Percentiles rank a stretch among this genome's conserved stretches.
These are phyloP conservation scores for Limosa lapponica DNA, from an alignment of 2,797 vertebrate genomes.

Conservation along the genomic window DNA sequence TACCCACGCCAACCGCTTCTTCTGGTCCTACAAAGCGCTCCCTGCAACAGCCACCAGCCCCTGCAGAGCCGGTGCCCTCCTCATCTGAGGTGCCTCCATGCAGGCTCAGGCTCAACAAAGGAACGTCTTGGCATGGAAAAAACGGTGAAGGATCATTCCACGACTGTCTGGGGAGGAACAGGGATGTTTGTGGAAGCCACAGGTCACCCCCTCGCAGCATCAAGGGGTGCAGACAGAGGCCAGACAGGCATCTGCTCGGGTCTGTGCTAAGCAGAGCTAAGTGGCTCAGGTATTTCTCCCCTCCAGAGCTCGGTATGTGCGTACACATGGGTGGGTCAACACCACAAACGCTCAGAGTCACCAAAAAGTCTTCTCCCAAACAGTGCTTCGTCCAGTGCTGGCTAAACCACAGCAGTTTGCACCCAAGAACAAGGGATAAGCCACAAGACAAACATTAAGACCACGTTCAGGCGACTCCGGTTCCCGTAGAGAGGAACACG, in stretches of 20 bases:
- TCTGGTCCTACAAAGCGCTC: background rate
- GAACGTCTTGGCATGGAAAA: background rate
- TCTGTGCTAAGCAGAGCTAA: background rate
- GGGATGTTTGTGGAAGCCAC: background rate
- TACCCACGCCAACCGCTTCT: background rate
- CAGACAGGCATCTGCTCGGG: background rate
- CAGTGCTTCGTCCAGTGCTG: background rate
- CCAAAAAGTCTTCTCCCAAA: background rate
- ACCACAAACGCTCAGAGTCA: background rate
- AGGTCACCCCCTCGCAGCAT: background rate
- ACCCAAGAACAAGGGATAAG: background rate
- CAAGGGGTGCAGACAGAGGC: background rate
- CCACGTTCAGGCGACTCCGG: fast-evolving
- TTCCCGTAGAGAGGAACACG: background rate
- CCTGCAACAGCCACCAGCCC: background rate
- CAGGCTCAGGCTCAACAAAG: too few species aligned
- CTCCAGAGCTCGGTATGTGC: fast-evolving
- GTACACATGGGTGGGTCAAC: fast-evolving
- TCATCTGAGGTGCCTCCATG: fast-evolving
- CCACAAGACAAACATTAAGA: background rate
- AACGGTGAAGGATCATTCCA: fast-evolving
- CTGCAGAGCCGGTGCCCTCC: fast-evolving
- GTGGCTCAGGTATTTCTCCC: background rate
- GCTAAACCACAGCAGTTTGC: background rate
- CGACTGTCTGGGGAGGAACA: background rate